Evolutionary conservation across 2,797 vertebrate genomes (phyloP).

Genomic region (Amblyopsis hoosieri): DNA sequence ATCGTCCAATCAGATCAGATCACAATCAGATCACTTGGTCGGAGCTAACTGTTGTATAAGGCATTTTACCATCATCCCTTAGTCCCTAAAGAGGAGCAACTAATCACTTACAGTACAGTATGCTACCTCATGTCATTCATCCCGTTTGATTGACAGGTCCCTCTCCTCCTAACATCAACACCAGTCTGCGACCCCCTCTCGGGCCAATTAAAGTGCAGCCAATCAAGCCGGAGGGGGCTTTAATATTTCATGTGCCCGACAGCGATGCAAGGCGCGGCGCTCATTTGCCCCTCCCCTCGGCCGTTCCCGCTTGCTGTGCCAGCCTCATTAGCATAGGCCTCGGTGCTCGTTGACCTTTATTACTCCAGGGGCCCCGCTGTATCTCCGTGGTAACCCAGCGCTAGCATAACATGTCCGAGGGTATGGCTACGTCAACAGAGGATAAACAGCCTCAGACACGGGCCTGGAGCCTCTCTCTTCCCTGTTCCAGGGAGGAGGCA

Average conservation of each 20-base stretch:
- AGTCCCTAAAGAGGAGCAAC: too few relatives aligned
- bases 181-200: not conserved
- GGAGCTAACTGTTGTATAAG: too few relatives aligned
- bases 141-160: too few relatives aligned
- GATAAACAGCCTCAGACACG: not conserved
- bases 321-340: constrained; percentile 72
- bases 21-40: too few relatives aligned
- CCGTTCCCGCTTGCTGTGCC: constrained; percentile 48
- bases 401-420: constrained; percentile 42
- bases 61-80: too few relatives aligned
- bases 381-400: constrained; percentile 65
- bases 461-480: too few relatives aligned
- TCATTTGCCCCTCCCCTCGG: not conserved
- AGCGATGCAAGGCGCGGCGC: not conserved
- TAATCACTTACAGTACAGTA: too few relatives aligned
- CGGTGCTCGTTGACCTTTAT: constrained; percentile 81
- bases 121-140: too few relatives aligned
- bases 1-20: too few relatives aligned
- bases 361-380: constrained; percentile 80
- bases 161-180: not conserved
- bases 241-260: constrained; percentile 1
- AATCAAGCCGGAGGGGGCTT: not conserved
- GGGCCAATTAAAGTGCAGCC: not conserved
- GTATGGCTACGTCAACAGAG: not conserved
- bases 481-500: too few relatives aligned